Evolutionary conservation across 2,113 vertebrate species (phyloP), one percentile per base, ranked within the genome.

Genomic region (Myocastor coypus): DNA sequence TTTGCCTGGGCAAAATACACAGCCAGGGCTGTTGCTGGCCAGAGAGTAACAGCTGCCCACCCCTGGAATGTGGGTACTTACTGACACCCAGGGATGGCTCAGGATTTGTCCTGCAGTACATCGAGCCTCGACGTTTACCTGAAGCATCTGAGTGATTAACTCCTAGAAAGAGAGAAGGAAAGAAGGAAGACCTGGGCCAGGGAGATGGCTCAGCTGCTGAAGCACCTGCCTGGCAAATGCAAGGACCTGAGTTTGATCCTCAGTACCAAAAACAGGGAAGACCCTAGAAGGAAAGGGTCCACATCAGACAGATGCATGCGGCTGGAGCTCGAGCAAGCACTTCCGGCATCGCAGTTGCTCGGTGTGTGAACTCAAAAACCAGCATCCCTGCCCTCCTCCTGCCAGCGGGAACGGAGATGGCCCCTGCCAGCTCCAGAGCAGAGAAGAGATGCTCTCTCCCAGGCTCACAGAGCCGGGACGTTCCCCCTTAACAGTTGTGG

Each of bases 11-110:
- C 28, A 24, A 8, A 16, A 28, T 57, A 46, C 75, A 28, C 0
- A 7, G 37, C 0, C 1, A 63, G 84, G 30, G 20, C 30, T 0
- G 55, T 66, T 5, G 37, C 5, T 14, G 83, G 46, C 40, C 85
- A 9, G 0, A 1, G 78, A 66, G 7, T 37, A 1, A 52, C 2
- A 22, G 26, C 0, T 1, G 10, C 4, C 0, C 2, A 0, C 3
- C 42, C 61, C 42, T 77, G 9, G 66, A 88, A 84, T 0, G 19
- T 0, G 32, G 83, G 96, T 98, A 99, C 99, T 98, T 98, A 99
- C 99, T 95, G 99, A 99, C 98, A 99, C 99, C 99, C 99, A 99
- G 86, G 99, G 99, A 98, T 99, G 99, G 85, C 98, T 98, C 89
- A 99, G 98, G 98, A 99, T 99, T 68, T 99, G 99, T 87, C 99